Conservation (phyloP, 2,888 invertebrate species). For the Aleiodes testaceus region DNA sequence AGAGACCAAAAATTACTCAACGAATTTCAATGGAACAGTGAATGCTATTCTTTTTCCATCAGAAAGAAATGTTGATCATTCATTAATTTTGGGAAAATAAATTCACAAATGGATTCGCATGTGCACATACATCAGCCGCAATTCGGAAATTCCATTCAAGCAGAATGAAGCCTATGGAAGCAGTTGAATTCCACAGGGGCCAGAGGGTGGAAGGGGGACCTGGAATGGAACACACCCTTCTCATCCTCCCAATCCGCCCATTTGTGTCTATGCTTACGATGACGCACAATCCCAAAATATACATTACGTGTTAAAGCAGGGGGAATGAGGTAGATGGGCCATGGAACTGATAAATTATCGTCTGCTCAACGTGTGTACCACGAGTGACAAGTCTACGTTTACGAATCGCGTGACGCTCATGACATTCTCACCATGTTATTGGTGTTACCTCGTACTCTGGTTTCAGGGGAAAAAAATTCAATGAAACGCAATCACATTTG, state of each 20-base stretch:
- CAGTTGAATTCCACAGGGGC: no score
- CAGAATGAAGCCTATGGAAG: no score
- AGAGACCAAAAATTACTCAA: no score
- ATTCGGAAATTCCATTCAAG: no score
- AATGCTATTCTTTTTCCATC: no score
- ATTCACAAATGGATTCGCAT: no score
- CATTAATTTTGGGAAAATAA: no score
- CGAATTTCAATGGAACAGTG: no score
- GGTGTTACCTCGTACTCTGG: background rate
- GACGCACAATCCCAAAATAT: conserved; percentile 36
- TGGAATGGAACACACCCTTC: background rate
- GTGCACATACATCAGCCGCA: no score
- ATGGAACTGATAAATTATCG: conserved; percentile 33
- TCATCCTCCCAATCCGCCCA: background rate
- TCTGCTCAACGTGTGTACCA: conserved; percentile 11
- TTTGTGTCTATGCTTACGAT: conserved; percentile 22
- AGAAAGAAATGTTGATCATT: no score
- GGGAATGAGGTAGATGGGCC: background rate
- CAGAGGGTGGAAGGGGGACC: background rate
- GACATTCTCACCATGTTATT: background rate
- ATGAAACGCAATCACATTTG: conserved; percentile 7
- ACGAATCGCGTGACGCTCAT: conserved; percentile 14
- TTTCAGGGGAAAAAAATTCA: background rate
- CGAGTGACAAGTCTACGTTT: conserved; percentile 1
- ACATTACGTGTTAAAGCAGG: conserved; percentile 27